A percentile compares a stretch with the other conserved stretches of the same genome.
Evolutionary conservation across 2,888 invertebrate species (phyloP).

Genomic region (Hybos culiciformis): DNA sequence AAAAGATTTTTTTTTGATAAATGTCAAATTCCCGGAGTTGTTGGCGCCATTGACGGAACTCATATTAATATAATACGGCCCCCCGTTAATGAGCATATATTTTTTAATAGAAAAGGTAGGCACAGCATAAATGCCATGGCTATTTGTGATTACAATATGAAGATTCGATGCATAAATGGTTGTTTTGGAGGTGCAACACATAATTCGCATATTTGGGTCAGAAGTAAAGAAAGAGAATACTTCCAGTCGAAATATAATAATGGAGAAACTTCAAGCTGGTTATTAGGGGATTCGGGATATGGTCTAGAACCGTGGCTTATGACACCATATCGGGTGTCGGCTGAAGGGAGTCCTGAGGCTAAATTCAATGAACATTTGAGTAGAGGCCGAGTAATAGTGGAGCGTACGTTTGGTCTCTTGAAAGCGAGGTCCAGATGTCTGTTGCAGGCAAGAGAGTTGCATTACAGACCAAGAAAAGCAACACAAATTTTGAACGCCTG

Average conservation of each 20-base stretch:
- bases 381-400: not conserved
- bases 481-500: not conserved
- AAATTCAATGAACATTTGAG: not conserved
- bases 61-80: too few relatives aligned
- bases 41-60: too few relatives aligned
- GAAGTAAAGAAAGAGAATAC: slow-evolving; percentile 6
- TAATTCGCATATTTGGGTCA: slow-evolving; percentile 7
- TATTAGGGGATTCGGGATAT: slow-evolving; percentile 3
- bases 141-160: slow-evolving; percentile 5
- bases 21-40: too few relatives aligned
- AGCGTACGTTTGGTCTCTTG: slow-evolving; percentile 1
- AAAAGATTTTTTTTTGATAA: too few relatives aligned
- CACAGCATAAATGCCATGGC: too few relatives aligned
- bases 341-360: not conserved
- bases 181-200: slow-evolving; percentile 8
- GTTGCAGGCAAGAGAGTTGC: slow-evolving; percentile 1
- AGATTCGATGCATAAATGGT: slow-evolving; percentile 6
- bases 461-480: slow-evolving; percentile 1
- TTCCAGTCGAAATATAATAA: not conserved
- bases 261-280: slow-evolving; percentile 5
- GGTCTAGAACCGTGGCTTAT: not conserved
- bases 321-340: not conserved
- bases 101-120: too few relatives aligned
- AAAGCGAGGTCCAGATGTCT: slow-evolving; percentile 2
- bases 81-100: too few relatives aligned